Evolutionary conservation across 2,888 invertebrate genomes (phyloP).

Genomic region (Ochropacha duplaris): DNA sequence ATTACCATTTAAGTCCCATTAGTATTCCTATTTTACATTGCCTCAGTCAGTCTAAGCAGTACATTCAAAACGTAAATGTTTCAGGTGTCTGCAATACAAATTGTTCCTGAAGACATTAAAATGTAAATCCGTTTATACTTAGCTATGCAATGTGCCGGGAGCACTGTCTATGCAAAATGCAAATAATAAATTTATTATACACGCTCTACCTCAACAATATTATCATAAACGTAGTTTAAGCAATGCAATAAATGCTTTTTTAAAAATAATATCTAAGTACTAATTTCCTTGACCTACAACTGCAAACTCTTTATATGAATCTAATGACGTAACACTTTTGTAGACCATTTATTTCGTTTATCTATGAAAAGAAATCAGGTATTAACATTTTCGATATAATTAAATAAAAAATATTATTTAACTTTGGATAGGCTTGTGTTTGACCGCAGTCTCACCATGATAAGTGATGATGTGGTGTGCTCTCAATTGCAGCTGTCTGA

Average conservation of each 20-base stretch:
- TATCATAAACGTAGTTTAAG: background rate
- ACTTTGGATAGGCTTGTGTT: no score
- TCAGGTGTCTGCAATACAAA: conserved; percentile 47
- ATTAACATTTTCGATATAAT: no score
- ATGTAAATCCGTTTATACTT: conserved; percentile 49
- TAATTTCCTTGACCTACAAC: no score
- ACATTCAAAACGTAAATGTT: conserved; percentile 36
- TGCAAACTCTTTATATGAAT: no score
- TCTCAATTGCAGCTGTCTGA: no score
- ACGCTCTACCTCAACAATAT: conserved; percentile 6
- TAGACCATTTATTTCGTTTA: no score
- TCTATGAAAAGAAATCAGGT: no score
- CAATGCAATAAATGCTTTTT: background rate
- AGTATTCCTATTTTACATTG: conserved; percentile 2
- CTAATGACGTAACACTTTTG: no score
- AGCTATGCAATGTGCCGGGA: conserved; percentile 34
- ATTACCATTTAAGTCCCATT: background rate
- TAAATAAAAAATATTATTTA: no score
- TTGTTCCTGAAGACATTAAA: conserved; percentile 44
- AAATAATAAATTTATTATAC: conserved; percentile 29
- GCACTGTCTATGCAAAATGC: conserved; percentile 30
- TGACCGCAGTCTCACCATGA: no score
- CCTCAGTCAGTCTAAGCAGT: background rate
- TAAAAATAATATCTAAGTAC: no score
- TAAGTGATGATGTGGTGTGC: no score